A percentile compares a stretch with the other conserved stretches of the same genome.
phyloP scores from a whole-genome alignment of 2,113 vertebrate species.

The Callospermophilus lateralis region DNA sequence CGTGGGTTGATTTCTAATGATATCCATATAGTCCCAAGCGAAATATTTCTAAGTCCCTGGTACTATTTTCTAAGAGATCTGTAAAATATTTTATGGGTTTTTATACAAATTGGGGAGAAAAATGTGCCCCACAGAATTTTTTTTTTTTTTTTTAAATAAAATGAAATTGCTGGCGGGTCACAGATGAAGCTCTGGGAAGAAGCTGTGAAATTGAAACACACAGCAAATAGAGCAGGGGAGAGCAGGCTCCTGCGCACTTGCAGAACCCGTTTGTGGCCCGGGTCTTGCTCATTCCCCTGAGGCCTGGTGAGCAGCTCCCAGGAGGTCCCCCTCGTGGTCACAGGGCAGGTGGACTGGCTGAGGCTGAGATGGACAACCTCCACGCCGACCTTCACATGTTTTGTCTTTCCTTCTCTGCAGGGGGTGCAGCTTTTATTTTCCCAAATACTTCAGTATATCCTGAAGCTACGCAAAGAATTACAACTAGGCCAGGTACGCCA shows the following conservation, averaged over 20 bases:
- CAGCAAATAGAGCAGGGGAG: not conserved
- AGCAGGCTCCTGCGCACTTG: rapidly evolving
- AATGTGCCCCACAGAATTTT: not conserved
- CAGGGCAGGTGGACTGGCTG: not conserved
- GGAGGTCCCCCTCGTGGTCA: not conserved
- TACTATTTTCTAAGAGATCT: not conserved
- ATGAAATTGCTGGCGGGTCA: not conserved
- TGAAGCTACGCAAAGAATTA: slow-evolving; percentile 91
- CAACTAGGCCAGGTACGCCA: slow-evolving; percentile 91
- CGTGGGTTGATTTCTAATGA: not conserved
- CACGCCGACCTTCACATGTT: slow-evolving; percentile 70
- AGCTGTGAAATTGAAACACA: not conserved
- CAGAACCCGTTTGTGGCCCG: rapidly evolving
- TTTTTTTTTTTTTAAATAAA: not conserved
- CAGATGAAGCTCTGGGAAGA: not conserved
- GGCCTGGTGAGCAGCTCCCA: rapidly evolving
- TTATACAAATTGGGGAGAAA: not conserved
- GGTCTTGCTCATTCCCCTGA: rapidly evolving
- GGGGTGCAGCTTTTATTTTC: slow-evolving; percentile 95
- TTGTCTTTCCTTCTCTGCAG: slow-evolving; percentile 89
- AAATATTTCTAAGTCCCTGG: not conserved
- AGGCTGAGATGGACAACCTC: not conserved
- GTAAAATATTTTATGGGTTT: not conserved
- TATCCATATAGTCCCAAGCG: not conserved
- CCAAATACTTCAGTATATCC: slow-evolving; percentile 93